Percentiles rank a stretch among this genome's conserved stretches.
phyloP scores from a whole-genome alignment of 2,797 vertebrate species.

The Schizothorax lantsangensis region DNA sequence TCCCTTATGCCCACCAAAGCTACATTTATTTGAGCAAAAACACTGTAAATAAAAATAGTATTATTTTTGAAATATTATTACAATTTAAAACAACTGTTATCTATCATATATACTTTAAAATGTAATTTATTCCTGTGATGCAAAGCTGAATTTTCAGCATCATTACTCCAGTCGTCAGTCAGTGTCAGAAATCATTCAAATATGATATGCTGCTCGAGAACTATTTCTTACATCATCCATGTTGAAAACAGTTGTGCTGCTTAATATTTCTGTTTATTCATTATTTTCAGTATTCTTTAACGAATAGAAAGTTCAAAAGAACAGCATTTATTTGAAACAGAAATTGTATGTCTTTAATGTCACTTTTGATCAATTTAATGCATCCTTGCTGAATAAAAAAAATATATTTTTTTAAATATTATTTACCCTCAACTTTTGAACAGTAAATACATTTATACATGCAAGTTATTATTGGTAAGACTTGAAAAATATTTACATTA shows the following conservation, averaged over 20 bases:
- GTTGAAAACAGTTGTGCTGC: background rate
- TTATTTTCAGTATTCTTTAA: background rate
- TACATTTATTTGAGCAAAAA: background rate
- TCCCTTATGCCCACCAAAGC: background rate
- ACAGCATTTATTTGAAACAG: background rate
- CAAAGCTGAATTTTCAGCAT: background rate
- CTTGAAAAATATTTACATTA: background rate
- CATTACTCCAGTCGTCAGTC: background rate
- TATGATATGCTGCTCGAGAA: background rate
- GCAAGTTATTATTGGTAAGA: no score
- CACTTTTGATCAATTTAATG: background rate
- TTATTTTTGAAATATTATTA: background rate
- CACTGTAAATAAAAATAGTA: background rate
- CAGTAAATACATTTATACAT: no score
- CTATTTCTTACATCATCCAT: background rate
- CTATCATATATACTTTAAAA: background rate
- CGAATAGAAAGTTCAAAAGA: background rate
- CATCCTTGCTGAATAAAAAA: background rate
- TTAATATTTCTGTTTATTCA: background rate
- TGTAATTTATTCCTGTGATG: background rate
- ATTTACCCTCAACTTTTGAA: no score
- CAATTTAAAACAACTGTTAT: no score
- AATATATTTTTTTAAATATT: no score
- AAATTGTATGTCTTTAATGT: background rate
- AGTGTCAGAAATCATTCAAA: background rate